Percentiles rank a stretch among this genome's conserved stretches.
Conservation (phyloP, 2,113 vertebrate species). For the Rhinopithecus roxellana region DNA sequence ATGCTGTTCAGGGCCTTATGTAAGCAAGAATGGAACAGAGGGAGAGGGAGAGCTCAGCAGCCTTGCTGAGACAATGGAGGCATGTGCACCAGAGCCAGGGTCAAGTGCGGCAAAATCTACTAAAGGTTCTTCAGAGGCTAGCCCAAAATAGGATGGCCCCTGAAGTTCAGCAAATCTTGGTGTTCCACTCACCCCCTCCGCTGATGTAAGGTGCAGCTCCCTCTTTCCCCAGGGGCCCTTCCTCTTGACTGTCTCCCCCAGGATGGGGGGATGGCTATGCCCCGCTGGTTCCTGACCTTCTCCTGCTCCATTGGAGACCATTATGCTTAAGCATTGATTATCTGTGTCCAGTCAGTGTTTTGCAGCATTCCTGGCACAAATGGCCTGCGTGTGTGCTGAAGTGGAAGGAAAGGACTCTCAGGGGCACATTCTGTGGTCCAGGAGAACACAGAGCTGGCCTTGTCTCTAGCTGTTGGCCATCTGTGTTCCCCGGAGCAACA, state of each 20-base stretch:
- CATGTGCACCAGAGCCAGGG: no score
- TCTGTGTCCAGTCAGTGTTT: background rate
- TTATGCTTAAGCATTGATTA: background rate
- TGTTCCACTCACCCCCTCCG: no score
- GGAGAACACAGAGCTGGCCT: background rate
- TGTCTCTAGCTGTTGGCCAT: background rate
- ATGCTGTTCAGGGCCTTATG: background rate
- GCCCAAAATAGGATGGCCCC: no score
- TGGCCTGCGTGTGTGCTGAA: background rate
- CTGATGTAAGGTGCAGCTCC: background rate
- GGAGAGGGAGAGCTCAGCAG: background rate
- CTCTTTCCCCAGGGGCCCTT: background rate
- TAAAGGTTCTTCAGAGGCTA: background rate
- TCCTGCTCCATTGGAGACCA: background rate
- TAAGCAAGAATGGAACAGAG: background rate
- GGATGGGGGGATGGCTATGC: background rate
- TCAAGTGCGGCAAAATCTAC: background rate
- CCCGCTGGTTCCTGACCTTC: fast-evolving
- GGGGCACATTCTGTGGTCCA: background rate
- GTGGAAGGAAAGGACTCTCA: background rate
- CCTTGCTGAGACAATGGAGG: background rate
- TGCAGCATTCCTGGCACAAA: fast-evolving
- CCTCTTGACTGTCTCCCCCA: background rate
- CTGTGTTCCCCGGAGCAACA: background rate
- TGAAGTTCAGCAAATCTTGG: background rate